Evolutionary conservation across 2,113 vertebrate species (phyloP).

Genomic region (Triplophysa dalaica): DNA sequence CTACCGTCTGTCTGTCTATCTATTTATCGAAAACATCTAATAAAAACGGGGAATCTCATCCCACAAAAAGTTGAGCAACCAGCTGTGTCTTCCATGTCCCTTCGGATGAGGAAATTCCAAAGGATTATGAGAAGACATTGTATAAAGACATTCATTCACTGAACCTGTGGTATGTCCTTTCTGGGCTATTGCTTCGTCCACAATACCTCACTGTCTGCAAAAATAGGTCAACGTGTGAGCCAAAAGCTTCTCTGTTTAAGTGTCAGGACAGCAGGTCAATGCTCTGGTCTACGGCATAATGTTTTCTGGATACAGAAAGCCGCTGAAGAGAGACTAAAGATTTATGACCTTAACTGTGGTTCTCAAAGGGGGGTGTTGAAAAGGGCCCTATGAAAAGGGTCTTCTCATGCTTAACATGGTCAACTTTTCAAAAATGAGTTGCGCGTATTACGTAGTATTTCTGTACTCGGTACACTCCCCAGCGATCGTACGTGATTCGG

Average conservation of each 20-base stretch:
- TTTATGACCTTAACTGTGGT: neutral
- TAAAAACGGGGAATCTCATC: neutral
- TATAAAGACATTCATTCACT: neutral
- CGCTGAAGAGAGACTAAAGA: neutral
- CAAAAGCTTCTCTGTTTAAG: slow-evolving; percentile 37
- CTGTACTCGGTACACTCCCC: too few species aligned
- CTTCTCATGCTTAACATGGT: too few species aligned
- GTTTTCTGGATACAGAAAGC: slow-evolving; percentile 13
- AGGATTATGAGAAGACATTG: neutral
- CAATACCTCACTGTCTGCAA: slow-evolving; percentile 35
- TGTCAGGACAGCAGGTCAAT: slow-evolving; percentile 22
- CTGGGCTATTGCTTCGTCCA: neutral
- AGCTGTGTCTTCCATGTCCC: neutral
- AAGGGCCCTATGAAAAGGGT: too few species aligned
- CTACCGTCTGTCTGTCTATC: too few species aligned
- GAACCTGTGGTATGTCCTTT: slow-evolving; percentile 4
- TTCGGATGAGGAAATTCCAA: neutral
- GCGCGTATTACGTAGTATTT: too few species aligned
- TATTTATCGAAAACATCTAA: too few species aligned
- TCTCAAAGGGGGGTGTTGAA: too few species aligned
- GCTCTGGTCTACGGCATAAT: slow-evolving; percentile 10
- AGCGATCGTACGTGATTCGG: too few species aligned
- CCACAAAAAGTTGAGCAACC: neutral
- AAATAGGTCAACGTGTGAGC: slow-evolving; percentile 39
- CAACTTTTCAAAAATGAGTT: too few species aligned